Conservation (phyloP, 2,888 invertebrate genomes). For the Brachyopa scutellaris region DNA sequence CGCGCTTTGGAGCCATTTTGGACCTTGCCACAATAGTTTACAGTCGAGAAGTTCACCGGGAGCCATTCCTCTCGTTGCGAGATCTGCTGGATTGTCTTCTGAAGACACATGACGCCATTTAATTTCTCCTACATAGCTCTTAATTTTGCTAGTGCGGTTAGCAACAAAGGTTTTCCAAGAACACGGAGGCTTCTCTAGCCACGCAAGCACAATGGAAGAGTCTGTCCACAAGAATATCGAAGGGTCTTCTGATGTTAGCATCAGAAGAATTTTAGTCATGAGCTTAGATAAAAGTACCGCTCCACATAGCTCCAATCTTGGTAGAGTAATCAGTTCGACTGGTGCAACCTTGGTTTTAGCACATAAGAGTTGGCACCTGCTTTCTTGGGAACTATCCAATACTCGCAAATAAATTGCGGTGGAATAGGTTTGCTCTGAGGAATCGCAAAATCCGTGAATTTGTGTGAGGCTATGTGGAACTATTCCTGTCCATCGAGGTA, state of each 20-base stretch:
- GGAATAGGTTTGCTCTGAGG: slow-evolving; percentile 16
- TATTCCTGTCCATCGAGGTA: slow-evolving; percentile 53
- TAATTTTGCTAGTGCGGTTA: slow-evolving; percentile 42
- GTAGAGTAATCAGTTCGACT: not conserved
- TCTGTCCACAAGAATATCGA: slow-evolving; percentile 22
- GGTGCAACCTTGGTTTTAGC: slow-evolving; percentile 20
- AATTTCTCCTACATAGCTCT: not conserved
- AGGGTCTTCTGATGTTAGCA: not conserved
- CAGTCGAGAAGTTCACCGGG: slow-evolving; percentile 24
- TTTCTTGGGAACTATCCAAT: too few species aligned
- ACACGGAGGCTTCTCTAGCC: slow-evolving; percentile 41
- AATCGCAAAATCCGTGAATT: slow-evolving; percentile 35
- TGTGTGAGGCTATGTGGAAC: not conserved
- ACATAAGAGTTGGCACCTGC: not conserved
- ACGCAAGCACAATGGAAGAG: slow-evolving; percentile 36
- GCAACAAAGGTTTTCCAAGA: slow-evolving; percentile 56
- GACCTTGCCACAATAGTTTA: slow-evolving; percentile 45
- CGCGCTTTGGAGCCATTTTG: slow-evolving; percentile 11
- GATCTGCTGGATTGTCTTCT: slow-evolving; percentile 54
- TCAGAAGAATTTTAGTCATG: not conserved
- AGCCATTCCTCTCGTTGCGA: slow-evolving; percentile 50
- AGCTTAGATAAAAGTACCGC: slow-evolving; percentile 14
- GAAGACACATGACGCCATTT: slow-evolving; percentile 54
- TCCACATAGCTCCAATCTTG: slow-evolving; percentile 30
- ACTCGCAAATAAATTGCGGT: slow-evolving; percentile 7